Evolutionary conservation across 53 echinoderm and acorn worm genomes (phyloP), one percentile per base, ranked within the genome.

Genomic region (Actinopyga echinites): DNA sequence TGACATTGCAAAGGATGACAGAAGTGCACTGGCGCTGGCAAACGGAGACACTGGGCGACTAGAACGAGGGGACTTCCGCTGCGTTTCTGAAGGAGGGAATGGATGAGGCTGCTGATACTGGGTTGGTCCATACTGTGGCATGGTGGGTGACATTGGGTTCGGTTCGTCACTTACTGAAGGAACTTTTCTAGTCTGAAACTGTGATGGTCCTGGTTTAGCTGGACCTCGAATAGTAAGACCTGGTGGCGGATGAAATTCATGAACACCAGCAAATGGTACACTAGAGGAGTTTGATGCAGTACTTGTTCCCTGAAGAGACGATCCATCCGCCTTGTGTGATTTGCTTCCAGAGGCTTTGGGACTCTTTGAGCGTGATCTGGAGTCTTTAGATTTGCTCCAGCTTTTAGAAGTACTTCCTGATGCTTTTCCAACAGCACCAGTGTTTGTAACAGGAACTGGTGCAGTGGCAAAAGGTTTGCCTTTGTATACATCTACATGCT

Each of bases 1-100:
- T 30, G 95, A 93, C 59, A 91, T 90, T 79, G 95, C 95, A 55
- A 95, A 93, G 7, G 93, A 95, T 71, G 93, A 93, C 55, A 95
- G 74, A 28, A 95, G 91, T 8, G 95, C 95, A 89, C 95, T 95
- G 24, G 95, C 95, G 87, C 95, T 95, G 25, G 82, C 35, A 60
- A 63, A 74, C 19, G 74, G 85, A 28, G 58, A 59, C 8, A 58
- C 53, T 42, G 85, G 85, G 32, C 75, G 74, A 8, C 55, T 36
- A 26, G 45, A n/a, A 29, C 75, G 75, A 12, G 75, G 43, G 36
- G 75, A 62, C 56, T 57, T 75, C 43, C 61, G 59, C 30, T 75
- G 75, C 12, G 63, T 17, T 56, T 85, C 75, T 24, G 77, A 10
- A n/a, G 82, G 56, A 24, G 67, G 38, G 25, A 23, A 52, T 19